Base-by-base conservation (phyloP, 2,888 invertebrate species). In the Eremobia ochroleuca region DNA sequence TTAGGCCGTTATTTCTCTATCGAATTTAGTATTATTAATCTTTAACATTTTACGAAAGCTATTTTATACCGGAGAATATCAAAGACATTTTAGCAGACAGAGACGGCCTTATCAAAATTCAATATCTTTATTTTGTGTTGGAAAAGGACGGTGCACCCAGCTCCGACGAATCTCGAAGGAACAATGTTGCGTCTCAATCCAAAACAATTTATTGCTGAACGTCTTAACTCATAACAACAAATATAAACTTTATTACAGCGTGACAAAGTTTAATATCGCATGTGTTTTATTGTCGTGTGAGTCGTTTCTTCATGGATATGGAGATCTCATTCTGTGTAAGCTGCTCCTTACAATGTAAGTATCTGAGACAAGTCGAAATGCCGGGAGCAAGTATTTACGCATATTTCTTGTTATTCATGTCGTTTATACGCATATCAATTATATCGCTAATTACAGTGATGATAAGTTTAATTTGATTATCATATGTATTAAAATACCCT, bases 81-180 rank as follows among this genome's bases (percentile, higher is more conserved):
- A 90, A 92, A 92, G 90, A 89, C 89, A 90, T 91, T 90, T 90
- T 87, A 87, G 84, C 83, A 92, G 94, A 94, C 90, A 93, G 94
- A 94, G 93, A 93, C 87, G 88, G 91, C 89, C 90, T 94, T 96
- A 96, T 96, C 95, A 93, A 94, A 94, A 94, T 95, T 95, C 95
- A 94, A 96, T 96, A 96, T 95, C 95, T 96, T 95, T 95, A 96
- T 95, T 90, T 95, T 93, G 93, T 91, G 94, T 92, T 92, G 92
- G 95, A 95, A 93, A 94, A 94, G 95, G 95, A 96, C 93, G 92
- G 92, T 93, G 94, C 92, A 93, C 92, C 93, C 92, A 92, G 91
- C 94, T 90, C 91, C 91, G 87, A 94, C 93, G 95, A 95, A 96
- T 96, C 95, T 95, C 91, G 93, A 94, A 92, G 92, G 89, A 94